phyloP scores from a whole-genome alignment of 2,797 vertebrate genomes.

The Phoxinus dragarum region DNA sequence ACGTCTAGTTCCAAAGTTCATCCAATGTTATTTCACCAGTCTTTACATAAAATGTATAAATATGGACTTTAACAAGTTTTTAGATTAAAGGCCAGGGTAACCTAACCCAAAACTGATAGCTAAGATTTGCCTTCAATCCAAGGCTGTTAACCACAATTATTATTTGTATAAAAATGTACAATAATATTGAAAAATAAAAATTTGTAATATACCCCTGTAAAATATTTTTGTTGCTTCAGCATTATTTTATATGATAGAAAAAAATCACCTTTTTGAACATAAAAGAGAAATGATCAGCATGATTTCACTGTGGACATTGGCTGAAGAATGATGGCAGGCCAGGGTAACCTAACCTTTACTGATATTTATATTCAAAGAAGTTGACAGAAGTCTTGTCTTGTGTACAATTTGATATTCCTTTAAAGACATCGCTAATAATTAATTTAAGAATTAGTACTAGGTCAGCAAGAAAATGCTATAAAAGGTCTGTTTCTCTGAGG shows the following conservation, averaged over 20 bases:
- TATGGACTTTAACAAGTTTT: not conserved
- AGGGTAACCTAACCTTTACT: conserved; percentile 46
- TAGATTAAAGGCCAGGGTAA: not conserved
- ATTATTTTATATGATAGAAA: no score
- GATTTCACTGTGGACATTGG: not conserved
- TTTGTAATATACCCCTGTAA: not conserved
- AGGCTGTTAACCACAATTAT: not conserved
- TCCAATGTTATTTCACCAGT: not conserved
- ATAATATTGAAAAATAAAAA: not conserved
- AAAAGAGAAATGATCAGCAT: not conserved
- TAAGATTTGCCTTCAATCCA: not conserved
- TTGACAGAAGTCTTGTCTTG: not conserved
- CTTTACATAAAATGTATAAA: not conserved
- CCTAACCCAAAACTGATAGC: conserved; percentile 9
- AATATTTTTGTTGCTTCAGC: not conserved
- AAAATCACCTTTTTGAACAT: not conserved
- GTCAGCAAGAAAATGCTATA: conserved; percentile 45
- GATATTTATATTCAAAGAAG: not conserved
- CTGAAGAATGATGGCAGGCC: not conserved
- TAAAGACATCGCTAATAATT: conserved; percentile 49
- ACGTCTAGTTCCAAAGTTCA: not conserved
- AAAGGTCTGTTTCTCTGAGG: conserved; percentile 12
- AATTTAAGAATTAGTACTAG: not conserved
- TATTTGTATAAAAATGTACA: not conserved
- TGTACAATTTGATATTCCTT: not conserved